Conservation (phyloP, 2,113 vertebrate species). For the Tympanuchus pallidicinctus region DNA sequence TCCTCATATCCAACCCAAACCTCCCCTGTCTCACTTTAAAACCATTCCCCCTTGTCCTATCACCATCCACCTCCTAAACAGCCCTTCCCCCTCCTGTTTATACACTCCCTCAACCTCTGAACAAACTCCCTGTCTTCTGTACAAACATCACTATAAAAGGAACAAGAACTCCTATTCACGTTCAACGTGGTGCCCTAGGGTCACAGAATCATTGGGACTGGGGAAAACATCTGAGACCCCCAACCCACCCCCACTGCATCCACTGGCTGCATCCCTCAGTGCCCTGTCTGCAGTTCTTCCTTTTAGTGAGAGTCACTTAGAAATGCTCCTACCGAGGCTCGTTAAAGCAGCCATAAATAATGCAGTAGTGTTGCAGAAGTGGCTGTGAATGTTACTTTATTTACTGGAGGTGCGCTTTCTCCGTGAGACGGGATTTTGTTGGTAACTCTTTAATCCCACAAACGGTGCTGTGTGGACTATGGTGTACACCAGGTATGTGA, state of each 20-base stretch:
- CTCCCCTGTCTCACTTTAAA: no score
- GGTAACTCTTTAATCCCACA: background rate
- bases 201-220: background rate
- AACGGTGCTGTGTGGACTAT: rapidly evolving
- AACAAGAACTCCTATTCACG: rapidly evolving
- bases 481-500: background rate
- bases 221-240: background rate
- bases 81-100: no score
- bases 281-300: background rate
- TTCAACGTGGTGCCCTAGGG: background rate
- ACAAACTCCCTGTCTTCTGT: background rate
- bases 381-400: background rate
- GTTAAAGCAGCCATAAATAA: slow-evolving; percentile 48
- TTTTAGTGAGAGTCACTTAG: background rate
- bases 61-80: no score
- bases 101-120: no score
- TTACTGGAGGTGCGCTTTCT: background rate
- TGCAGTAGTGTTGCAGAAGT: background rate
- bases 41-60: no score
- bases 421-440: background rate
- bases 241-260: no score
- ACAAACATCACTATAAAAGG: background rate
- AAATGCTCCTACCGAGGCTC: background rate
- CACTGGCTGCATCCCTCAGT: no score
- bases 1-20: no score